Evolutionary conservation across 2,113 vertebrate species (phyloP), one percentile per base, ranked within the genome.

Genomic region (Corynorhinus townsendii): DNA sequence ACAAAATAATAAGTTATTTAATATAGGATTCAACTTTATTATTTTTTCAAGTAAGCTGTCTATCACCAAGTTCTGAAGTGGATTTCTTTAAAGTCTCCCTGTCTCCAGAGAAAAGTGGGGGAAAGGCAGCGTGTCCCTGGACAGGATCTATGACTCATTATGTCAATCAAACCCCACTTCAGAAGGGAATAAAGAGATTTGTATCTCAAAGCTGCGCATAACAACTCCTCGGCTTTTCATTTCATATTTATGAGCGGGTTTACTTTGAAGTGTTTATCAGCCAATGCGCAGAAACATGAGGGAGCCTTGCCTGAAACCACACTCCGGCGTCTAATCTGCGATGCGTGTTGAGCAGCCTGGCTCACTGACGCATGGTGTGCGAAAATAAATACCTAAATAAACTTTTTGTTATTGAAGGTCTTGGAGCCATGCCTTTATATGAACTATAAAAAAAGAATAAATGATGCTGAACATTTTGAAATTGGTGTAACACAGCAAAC

Each of bases 241-340:
- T 99, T 99, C 98, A 99, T 99, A 98, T 99, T 99, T 98, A 98
- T 99, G 98, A 99, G 98, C 97, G 97, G 98, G 98, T 98, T 98
- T 98, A 98, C 98, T 99, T 99, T 99, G 98, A 99, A 98, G 98
- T 99, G 98, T 99, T 99, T 99, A 99, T 99, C 98, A 98, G 98
- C 98, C 98, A 98, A 98, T 98, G 98, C 96, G 95, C 98, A 99
- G 98, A 98, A 99, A 98, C 98, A 98, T 97, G 98, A 98, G 98
- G 98, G 98, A 98, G 98, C 98, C 97, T 98, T 98, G 98, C 98
- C 98, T 97, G 98, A 98, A 98, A 99, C 98, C 98, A 98, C 98
- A 98, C 98, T 98, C 98, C 93, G 96, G 97, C 96, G 95, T 98
- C 98, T 99, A 98, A 99, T 99, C 98, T 98, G 98, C 98, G 98